These are phyloP conservation scores for Gambelia wislizenii DNA, from an alignment of 2,797 vertebrate genomes.

Conservation along the genomic window DNA sequence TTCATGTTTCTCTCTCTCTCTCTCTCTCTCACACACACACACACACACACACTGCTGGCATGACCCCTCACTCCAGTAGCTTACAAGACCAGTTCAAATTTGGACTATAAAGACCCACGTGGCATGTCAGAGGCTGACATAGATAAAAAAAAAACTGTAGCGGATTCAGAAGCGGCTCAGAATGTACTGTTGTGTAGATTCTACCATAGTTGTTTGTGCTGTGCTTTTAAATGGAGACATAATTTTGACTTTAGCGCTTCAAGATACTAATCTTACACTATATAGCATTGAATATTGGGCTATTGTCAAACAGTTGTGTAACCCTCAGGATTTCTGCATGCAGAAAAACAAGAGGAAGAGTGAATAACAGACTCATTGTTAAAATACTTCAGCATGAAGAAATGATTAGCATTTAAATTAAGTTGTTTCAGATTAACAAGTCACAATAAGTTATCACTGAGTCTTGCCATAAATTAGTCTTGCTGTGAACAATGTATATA, in stretches of 20 bases:
- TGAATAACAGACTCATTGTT: slow-evolving; percentile 38
- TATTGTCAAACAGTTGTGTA: background rate
- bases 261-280: background rate
- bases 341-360: slow-evolving; percentile 12
- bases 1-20: too few species aligned
- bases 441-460: background rate
- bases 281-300: background rate
- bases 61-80: too few species aligned
- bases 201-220: too few species aligned
- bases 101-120: too few species aligned
- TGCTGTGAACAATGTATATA: background rate
- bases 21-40: too few species aligned
- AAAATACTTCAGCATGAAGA: slow-evolving; percentile 51
- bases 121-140: too few species aligned
- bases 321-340: slow-evolving; percentile 6
- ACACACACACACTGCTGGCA: too few species aligned
- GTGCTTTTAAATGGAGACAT: background rate
- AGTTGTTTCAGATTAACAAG: slow-evolving; percentile 22
- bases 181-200: too few species aligned
- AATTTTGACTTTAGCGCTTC: slow-evolving; percentile 15
- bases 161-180: too few species aligned
- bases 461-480: background rate
- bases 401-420: slow-evolving; percentile 51
- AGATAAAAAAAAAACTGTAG: too few species aligned
- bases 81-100: too few species aligned